Base-by-base conservation (phyloP, 2,888 invertebrate species). In the Digitonthophagus gazella region DNA sequence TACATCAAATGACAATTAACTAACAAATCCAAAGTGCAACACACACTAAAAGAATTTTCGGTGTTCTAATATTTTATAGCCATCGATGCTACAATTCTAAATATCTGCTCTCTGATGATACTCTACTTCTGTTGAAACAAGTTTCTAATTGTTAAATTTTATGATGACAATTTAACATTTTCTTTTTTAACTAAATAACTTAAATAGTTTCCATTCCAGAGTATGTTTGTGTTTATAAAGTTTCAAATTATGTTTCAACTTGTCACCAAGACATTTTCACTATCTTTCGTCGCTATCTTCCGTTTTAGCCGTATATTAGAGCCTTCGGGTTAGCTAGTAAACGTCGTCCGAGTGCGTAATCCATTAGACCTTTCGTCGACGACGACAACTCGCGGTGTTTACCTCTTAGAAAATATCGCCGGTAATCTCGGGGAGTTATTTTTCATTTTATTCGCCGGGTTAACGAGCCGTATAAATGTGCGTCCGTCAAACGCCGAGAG, bases 401-500 rank as follows among this genome's bases (percentile, higher is more conserved):
- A 44, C 28, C 1, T 44, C 28, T 44, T 44, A 44, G 28, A 44
- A 44, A 44, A 44, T 44, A 44, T 11, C 6, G 28, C 11, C 28
- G 1, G 28, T 44, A 44, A 44, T 44, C 6, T 6, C 28, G 28
- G 28, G 6, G 28, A 11, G 28, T 44, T 44, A 44, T 44, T 44
- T 44, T 44, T 44, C 28, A 44, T 44, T 44, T 44, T 44, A 44
- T 44, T 44, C 11, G 11, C 28, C 28, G 28, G 28, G 28, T 44
- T 61, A 61, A 61, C 61, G 61, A 61, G 61, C 61, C 20, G 18
- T 61, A 61, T 61, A 61, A 61, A 61, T 61, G 61, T 18, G 61
- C 18, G 18, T 20, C 19, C 61, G 61, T 61, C 61, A 61, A 61
- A 61, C 61, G 61, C 18, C 20, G 20, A 61, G 61, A 61, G 20